Conservation (phyloP, 2,888 invertebrate species). For the Tineola bisselliella region DNA sequence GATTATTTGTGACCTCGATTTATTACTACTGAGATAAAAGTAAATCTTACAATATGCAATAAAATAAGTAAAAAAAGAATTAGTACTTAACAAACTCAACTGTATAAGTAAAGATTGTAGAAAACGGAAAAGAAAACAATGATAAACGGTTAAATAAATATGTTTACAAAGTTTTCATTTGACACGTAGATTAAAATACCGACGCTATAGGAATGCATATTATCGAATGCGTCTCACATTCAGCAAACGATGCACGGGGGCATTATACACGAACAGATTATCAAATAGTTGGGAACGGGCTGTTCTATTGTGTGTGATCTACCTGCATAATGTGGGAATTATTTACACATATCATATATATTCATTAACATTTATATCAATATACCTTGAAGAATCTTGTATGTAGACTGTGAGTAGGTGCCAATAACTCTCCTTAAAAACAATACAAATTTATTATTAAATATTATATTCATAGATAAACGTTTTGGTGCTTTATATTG, state of each 20-base stretch:
- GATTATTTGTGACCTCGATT: constrained; percentile 4
- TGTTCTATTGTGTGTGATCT: not conserved
- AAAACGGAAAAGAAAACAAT: not conserved
- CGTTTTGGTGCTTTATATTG: not conserved
- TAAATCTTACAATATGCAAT: not conserved
- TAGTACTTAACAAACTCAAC: not conserved
- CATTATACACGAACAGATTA: constrained; percentile 41
- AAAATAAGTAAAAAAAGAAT: not conserved
- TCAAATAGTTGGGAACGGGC: constrained; percentile 26
- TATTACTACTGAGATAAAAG: not conserved
- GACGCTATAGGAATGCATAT: constrained; percentile 18
- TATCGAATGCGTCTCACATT: constrained; percentile 29
- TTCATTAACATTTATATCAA: too few relatives aligned
- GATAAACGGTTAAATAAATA: not conserved
- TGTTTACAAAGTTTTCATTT: not conserved
- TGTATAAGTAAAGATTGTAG: not conserved
- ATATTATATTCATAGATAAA: not conserved
- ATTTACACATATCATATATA: too few relatives aligned
- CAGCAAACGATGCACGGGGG: constrained; percentile 22
- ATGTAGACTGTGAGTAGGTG: too few relatives aligned
- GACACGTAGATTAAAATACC: constrained; percentile 40
- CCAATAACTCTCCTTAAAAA: not conserved
- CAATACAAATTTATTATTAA: not conserved
- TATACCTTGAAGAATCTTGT: too few relatives aligned
- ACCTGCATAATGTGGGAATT: constrained; percentile 11